These are phyloP conservation scores for Lordiphosa collinella DNA, from an alignment of 1,140 invertebrate species.

Conservation along the genomic window DNA sequence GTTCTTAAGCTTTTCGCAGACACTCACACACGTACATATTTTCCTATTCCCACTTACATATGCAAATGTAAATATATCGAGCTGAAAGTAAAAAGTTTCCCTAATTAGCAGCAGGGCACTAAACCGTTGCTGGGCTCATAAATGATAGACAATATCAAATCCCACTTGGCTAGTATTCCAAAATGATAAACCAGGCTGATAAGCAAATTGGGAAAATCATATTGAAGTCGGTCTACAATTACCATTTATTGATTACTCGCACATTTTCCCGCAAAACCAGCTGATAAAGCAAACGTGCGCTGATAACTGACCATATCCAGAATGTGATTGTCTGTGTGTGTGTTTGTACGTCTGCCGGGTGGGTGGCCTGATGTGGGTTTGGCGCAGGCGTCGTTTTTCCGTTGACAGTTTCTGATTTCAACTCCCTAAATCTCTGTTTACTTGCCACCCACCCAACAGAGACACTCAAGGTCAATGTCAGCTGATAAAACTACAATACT, in stretches of 20 bases:
- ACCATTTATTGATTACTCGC: conserved; percentile 33
- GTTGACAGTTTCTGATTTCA: too few species aligned
- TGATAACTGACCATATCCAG: conserved; percentile 19
- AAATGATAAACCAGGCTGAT: conserved; percentile 8
- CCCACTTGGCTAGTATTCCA: too few species aligned
- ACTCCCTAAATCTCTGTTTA: conserved; percentile 11
- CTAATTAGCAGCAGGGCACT: too few species aligned
- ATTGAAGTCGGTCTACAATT: neutral
- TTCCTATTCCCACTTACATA: too few species aligned
- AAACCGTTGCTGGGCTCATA: too few species aligned
- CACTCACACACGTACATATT: neutral
- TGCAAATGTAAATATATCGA: too few species aligned
- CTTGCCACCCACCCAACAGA: neutral
- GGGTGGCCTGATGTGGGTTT: too few species aligned
- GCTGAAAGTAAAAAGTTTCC: too few species aligned
- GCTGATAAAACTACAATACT: neutral
- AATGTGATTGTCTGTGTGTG: conserved; percentile 13
- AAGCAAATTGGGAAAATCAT: conserved; percentile 13
- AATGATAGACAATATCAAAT: too few species aligned
- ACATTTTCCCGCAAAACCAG: conserved; percentile 15
- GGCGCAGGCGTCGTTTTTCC: too few species aligned
- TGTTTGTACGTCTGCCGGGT: conserved; percentile 20
- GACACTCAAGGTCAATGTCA: conserved; percentile 39
- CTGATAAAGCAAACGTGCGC: conserved; percentile 22
- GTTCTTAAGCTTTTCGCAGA: conserved; percentile 1